A percentile compares a stretch with the other conserved stretches of the same genome.
These are phyloP conservation scores for Sturnus vulgaris DNA, from an alignment of 2,113 vertebrate genomes.

Conservation along the genomic window DNA sequence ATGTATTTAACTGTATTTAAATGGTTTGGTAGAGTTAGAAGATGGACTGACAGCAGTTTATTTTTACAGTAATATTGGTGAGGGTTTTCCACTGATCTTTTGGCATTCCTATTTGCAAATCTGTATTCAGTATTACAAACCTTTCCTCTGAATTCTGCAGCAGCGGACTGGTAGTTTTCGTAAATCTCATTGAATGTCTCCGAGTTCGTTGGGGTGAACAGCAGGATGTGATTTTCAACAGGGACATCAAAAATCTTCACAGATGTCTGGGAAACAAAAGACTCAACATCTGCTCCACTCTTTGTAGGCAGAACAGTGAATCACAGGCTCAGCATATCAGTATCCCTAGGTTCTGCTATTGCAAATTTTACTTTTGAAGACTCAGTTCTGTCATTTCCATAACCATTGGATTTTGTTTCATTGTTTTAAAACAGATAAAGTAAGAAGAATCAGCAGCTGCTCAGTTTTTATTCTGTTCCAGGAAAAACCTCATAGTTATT, in stretches of 20 bases:
- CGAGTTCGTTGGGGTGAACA: slow-evolving; percentile 81
- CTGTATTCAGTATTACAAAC: slow-evolving; percentile 62
- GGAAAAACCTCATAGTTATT: not conserved
- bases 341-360: not conserved
- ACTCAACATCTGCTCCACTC: slow-evolving; percentile 18
- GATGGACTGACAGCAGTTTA: not conserved
- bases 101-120: not conserved
- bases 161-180: slow-evolving; percentile 71
- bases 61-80: not conserved
- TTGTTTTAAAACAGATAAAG: slow-evolving; percentile 1
- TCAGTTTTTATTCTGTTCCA: not conserved
- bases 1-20: not conserved
- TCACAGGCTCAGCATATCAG: not conserved
- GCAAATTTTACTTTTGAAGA: not conserved
- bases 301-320: slow-evolving; percentile 18
- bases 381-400: not conserved
- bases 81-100: not conserved
- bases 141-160: slow-evolving; percentile 82
- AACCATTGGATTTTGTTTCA: not conserved
- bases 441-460: not conserved
- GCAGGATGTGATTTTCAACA: slow-evolving; percentile 84
- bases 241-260: slow-evolving; percentile 81
- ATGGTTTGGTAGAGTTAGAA: not conserved
- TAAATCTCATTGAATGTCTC: slow-evolving; percentile 67
- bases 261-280: slow-evolving; percentile 77